A percentile compares a stretch with the other conserved stretches of the same genome.
Conservation (phyloP, 2,797 vertebrate genomes). For the Naso thynnoides region DNA sequence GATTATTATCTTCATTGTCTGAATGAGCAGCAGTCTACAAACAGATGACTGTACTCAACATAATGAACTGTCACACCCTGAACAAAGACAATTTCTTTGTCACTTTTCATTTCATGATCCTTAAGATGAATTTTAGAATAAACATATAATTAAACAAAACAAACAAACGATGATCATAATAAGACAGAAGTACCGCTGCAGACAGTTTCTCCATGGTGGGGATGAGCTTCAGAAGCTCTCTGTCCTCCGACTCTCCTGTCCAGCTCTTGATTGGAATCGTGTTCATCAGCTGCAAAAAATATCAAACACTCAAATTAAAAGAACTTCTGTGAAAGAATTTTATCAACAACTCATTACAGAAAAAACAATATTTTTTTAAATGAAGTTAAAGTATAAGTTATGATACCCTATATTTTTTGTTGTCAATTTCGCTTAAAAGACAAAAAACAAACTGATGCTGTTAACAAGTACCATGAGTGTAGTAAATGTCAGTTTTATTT, state of each 20-base stretch:
- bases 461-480: neutral
- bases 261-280: slow-evolving; percentile 85
- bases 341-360: too few relatives aligned
- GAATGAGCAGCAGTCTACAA: neutral
- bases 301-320: slow-evolving; percentile 1
- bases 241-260: slow-evolving; percentile 79
- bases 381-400: too few relatives aligned
- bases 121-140: too few relatives aligned
- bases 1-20: neutral
- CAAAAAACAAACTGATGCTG: neutral
- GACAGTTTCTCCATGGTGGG: slow-evolving; percentile 84
- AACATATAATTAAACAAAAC: neutral
- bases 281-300: slow-evolving; percentile 84
- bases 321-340: too few relatives aligned
- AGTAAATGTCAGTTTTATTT: neutral
- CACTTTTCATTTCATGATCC: neutral
- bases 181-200: slow-evolving; percentile 71
- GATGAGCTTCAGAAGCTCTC: slow-evolving; percentile 84
- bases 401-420: too few relatives aligned
- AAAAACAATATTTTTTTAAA: too few relatives aligned
- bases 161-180: neutral
- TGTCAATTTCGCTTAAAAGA: too few relatives aligned
- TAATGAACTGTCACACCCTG: neutral
- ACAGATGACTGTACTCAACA: neutral
- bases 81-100: neutral